Conservation (phyloP, 2,113 vertebrate species). For the Xiphophorus couchianus region DNA sequence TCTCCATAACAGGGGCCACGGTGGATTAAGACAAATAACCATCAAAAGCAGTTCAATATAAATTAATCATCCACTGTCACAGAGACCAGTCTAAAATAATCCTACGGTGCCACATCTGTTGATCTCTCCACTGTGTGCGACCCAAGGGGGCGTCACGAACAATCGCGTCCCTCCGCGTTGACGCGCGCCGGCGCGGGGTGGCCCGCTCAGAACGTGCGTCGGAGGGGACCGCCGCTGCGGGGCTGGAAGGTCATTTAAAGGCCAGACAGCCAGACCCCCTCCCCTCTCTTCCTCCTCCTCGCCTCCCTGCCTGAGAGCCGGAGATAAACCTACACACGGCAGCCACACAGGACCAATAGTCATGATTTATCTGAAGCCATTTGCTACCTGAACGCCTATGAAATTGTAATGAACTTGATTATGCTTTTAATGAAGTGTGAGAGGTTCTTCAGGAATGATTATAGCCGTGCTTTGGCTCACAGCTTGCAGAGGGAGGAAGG, state of each 20-base stretch:
- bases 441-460: slow-evolving; percentile 78
- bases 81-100: slow-evolving; percentile 6
- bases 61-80: background rate
- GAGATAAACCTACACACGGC: slow-evolving; percentile 77
- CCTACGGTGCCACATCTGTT: slow-evolving; percentile 4
- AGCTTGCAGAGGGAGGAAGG: slow-evolving; percentile 24
- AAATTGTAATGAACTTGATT: slow-evolving; percentile 85
- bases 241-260: slow-evolving; percentile 75
- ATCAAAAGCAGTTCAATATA: background rate
- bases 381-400: slow-evolving; percentile 82
- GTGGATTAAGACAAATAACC: background rate
- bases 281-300: slow-evolving; percentile 12
- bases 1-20: background rate
- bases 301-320: slow-evolving; percentile 62
- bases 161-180: slow-evolving; percentile 1
- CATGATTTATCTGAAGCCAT: slow-evolving; percentile 81
- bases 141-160: slow-evolving; percentile 6
- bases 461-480: slow-evolving; percentile 59
- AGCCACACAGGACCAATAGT: slow-evolving; percentile 69
- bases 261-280: slow-evolving; percentile 58
- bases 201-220: background rate
- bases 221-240: slow-evolving; percentile 18
- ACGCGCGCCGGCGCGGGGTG: slow-evolving; percentile 1
- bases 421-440: slow-evolving; percentile 85
- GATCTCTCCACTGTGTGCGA: slow-evolving; percentile 1